A percentile compares a stretch with the other conserved stretches of the same genome.
Evolutionary conservation across 2,888 invertebrate genomes (phyloP).

Genomic region (Nemapogon koenigi): DNA sequence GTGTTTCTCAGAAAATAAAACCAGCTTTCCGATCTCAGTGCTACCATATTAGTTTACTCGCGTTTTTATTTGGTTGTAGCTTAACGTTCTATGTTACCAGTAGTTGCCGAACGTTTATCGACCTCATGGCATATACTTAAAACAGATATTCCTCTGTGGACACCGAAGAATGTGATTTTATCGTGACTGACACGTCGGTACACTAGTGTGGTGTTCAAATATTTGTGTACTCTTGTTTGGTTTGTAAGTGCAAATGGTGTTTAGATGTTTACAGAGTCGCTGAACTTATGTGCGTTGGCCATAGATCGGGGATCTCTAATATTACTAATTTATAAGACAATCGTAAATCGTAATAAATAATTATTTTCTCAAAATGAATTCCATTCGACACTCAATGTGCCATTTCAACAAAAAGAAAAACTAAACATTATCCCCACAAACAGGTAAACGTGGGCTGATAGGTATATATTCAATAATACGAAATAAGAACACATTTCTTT

Average conservation of each 20-base stretch:
- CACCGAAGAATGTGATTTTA: not conserved
- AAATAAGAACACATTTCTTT: conserved; percentile 62
- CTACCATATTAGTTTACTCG: conserved; percentile 51
- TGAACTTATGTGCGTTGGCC: conserved; percentile 45
- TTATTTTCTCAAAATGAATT: too few species aligned
- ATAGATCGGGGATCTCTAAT: conserved; percentile 31
- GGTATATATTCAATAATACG: conserved; percentile 62
- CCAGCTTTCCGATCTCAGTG: conserved; percentile 39
- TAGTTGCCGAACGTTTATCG: not conserved
- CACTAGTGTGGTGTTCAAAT: conserved; percentile 38
- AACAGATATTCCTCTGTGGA: not conserved
- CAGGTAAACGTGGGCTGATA: conserved; percentile 60
- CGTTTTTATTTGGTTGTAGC: conserved; percentile 25
- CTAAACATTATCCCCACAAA: conserved; percentile 9
- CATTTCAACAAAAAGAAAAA: too few species aligned
- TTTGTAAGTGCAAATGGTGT: conserved; percentile 63
- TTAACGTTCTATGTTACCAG: too few species aligned
- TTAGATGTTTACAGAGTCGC: conserved; percentile 56
- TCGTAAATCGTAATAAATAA: too few species aligned
- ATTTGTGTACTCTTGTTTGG: conserved; percentile 57
- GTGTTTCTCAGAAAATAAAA: conserved; percentile 47
- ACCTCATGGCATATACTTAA: not conserved
- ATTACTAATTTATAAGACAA: conserved; percentile 28
- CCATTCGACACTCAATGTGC: too few species aligned
- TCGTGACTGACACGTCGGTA: conserved; percentile 11